A percentile compares a stretch with the other conserved stretches of the same genome.
phyloP scores from a whole-genome alignment of 2,113 vertebrate species.

The Archilochus colubris region DNA sequence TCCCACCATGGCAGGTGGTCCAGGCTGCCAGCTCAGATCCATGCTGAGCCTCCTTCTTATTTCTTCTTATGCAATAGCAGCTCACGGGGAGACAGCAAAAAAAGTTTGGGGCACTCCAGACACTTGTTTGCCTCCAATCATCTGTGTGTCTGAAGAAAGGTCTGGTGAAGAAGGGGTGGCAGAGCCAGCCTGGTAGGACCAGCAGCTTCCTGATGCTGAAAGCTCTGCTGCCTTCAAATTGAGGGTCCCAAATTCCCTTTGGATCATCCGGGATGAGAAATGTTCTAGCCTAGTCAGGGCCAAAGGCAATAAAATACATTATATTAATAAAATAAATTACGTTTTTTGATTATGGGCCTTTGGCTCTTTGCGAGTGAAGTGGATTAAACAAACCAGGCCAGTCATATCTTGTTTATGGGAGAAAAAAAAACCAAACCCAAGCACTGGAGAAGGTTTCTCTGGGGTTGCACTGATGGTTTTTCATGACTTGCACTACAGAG shows the following conservation, averaged over 20 bases:
- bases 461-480: background rate
- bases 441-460: background rate
- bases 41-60: background rate
- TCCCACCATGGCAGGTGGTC: background rate
- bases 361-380: background rate
- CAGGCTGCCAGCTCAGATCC: background rate
- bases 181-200: background rate
- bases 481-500: background rate
- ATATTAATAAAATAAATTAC: background rate
- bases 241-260: background rate
- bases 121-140: background rate
- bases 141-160: background rate
- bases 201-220: background rate
- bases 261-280: background rate
- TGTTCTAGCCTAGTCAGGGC: background rate
- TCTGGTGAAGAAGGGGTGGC: background rate
- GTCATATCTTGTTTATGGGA: background rate
- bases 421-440: background rate
- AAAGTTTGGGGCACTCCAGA: background rate
- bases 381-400: fast-evolving
- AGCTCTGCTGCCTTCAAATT: background rate
- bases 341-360: background rate
- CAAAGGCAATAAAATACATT: background rate
- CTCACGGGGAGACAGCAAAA: background rate
- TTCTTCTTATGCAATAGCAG: background rate